Base-by-base conservation (phyloP, 1,140 invertebrate genomes). In the Drosophila sucinea region DNA sequence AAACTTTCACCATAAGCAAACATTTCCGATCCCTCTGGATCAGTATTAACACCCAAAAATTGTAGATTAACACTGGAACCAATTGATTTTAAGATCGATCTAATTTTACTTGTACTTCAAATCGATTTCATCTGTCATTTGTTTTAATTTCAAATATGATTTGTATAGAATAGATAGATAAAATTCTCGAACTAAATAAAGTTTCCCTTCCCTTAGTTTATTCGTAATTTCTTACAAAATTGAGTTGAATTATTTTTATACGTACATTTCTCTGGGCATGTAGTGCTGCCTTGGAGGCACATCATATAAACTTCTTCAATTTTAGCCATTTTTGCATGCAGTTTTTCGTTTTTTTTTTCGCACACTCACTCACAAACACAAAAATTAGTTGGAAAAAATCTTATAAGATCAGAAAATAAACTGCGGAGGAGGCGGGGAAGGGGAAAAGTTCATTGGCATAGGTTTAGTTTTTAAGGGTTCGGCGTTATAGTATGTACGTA, bases 251-350 rank as follows among this genome's bases (percentile, higher is more conserved):
- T 38, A 4, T 0, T 11, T n/a, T 23, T 60, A 67, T 75, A 68
- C 73, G 27, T 75, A 75, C 73, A 68, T 75, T 51, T 57, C 35
- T 38, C 35, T 33, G 72, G 57, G 41, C 71, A 61, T 74, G 30
- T 30, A 2, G 17, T 17, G 17, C 33, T 38, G 35, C 35, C 35
- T 38, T 11, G 35, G 17, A 17, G 17, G 35, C 35, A 10, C 40
- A 32, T 75, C 71, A 44, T 57, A 60, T 8, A 8, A 23, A 10
- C 32, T 57, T 41, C 44, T n/a, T 40, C 23, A 3, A 35, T 62
- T 68, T 57, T 75, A 32, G 73, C 72, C 73, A 75, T 75, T 75
- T 73, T 73, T 40, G 30, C 1, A n/a, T 1, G 10, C 25, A 47
- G 2, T 25, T 47, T 44, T 7, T 44, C 1, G 4, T 38, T 38